Percentiles rank a stretch among this genome's conserved stretches.
Conservation (phyloP, 2,888 invertebrate genomes). For the Notodonta ziczac region DNA sequence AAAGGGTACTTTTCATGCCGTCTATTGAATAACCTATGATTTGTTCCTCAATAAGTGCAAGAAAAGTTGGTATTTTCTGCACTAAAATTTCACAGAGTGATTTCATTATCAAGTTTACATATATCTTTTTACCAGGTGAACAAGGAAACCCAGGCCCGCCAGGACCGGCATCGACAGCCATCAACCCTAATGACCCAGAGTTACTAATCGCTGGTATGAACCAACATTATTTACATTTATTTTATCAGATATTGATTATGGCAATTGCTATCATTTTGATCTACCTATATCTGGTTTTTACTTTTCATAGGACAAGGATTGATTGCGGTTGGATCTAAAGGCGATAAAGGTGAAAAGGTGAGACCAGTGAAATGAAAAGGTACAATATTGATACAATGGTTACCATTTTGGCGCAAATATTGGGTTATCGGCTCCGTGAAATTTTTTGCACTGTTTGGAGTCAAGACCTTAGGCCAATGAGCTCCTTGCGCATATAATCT, state of each 20-base stretch:
- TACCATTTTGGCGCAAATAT: no score
- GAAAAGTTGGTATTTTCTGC: no score
- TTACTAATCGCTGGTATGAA: conserved; percentile 57
- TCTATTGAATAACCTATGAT: no score
- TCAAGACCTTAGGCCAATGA: no score
- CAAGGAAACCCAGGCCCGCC: conserved; percentile 76
- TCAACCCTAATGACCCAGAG: conserved; percentile 62
- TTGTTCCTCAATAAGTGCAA: no score
- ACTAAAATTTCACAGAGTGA: no score
- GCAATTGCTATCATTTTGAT: background rate
- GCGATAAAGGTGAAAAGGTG: conserved; percentile 79
- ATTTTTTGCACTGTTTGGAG: no score
- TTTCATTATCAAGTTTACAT: background rate
- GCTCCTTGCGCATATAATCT: no score
- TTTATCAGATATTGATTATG: background rate
- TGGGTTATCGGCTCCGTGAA: no score
- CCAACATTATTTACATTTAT: background rate
- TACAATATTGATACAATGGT: no score
- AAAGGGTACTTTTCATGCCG: conserved; percentile 74
- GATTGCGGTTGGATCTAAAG: conserved; percentile 45
- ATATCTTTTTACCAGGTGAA: conserved; percentile 65
- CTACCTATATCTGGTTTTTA: conserved; percentile 21
- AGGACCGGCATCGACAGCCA: conserved; percentile 59
- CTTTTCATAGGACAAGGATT: conserved; percentile 50
- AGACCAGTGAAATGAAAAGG: conserved; percentile 2